Evolutionary conservation across 2,888 invertebrate species (phyloP), one percentile per base, ranked within the genome.

Genomic region (Andricus quercusramuli): DNA sequence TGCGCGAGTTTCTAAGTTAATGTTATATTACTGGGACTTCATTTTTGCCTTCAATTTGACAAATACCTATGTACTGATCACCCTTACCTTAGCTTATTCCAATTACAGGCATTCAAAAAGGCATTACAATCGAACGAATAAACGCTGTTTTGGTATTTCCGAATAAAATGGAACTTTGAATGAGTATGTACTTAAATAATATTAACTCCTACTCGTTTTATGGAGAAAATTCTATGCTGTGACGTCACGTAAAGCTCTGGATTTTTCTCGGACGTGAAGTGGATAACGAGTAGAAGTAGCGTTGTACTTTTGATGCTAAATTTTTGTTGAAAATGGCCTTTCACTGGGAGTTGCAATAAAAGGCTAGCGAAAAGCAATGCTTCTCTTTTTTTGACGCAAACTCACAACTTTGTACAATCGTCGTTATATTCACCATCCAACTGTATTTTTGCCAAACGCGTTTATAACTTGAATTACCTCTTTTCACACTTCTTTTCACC

Each of bases 251-350:
- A 62, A 22, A 51, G 25, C 47, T 70, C 17, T 70, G 8, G 11
- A 29, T 51, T 29, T 70, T 20, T 47, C n/a, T n/a, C 22, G 9
- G 29, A 51, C 56, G 51, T 56, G 32, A n/a, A 74, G 56, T 74
- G 56, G 56, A 74, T 74, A 74, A 74, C 32, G 51, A 74, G 74
- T 51, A 51, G 51, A 79, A 79, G 79, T 66, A 76, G 32, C 80
- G 81, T 82, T 85, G 83, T 83, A 84, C 79, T 86, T 78, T 84
- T 82, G 79, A 84, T 80, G 85, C 79, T 79, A 81, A 79, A 81
- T 82, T 83, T 83, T 83, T 80, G 79, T 82, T 83, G 83, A 82
- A 79, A 86, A 85, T 82, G 80, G 80, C 82, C 83, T 85, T 84
- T 78, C 78, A 83, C 82, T 77, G 80, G 80, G 79, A 79, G 79